A percentile compares a stretch with the other conserved stretches of the same genome.
Evolutionary conservation across 2,113 vertebrate species (phyloP).

Genomic region (Cheilinus undulatus): DNA sequence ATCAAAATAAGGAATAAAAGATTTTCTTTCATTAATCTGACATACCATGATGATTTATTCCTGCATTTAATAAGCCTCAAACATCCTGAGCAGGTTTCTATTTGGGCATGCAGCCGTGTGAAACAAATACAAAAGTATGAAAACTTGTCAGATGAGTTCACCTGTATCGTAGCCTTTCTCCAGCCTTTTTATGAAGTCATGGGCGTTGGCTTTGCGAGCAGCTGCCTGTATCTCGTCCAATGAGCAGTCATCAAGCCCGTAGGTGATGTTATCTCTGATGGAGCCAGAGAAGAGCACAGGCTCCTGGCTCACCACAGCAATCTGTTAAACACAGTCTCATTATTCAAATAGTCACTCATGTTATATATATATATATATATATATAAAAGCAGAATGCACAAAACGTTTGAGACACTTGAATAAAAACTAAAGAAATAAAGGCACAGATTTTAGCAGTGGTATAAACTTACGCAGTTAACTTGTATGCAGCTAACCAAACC

Average conservation of each 20-base stretch:
- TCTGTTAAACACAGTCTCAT: conserved; percentile 50
- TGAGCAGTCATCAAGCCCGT: conserved; percentile 72
- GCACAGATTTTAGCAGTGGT: no score
- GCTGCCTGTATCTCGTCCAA: conserved; percentile 69
- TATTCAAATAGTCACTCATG: neutral
- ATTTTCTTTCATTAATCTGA: neutral
- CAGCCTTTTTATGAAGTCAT: conserved; percentile 74
- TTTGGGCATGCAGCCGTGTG: neutral
- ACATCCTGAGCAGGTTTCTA: neutral
- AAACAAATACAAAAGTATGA: neutral
- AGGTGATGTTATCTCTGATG: conserved; percentile 80
- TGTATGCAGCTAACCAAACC: no score
- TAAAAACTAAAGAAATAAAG: no score
- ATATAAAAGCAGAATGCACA: neutral
- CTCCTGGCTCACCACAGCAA: conserved; percentile 81
- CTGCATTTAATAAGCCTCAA: neutral
- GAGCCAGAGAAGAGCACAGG: conserved; percentile 82
- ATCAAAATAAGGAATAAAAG: no score
- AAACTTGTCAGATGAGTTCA: neutral
- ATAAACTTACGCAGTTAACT: no score
- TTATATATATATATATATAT: no score
- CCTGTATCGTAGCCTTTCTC: conserved; percentile 80
- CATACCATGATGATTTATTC: neutral
- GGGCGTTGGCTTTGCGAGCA: conserved; percentile 79
- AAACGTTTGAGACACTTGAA: no score